A percentile compares a stretch with the other conserved stretches of the same genome.
Evolutionary conservation across 2,797 vertebrate genomes (phyloP).

Genomic region (Tragelaphus eurycerus): DNA sequence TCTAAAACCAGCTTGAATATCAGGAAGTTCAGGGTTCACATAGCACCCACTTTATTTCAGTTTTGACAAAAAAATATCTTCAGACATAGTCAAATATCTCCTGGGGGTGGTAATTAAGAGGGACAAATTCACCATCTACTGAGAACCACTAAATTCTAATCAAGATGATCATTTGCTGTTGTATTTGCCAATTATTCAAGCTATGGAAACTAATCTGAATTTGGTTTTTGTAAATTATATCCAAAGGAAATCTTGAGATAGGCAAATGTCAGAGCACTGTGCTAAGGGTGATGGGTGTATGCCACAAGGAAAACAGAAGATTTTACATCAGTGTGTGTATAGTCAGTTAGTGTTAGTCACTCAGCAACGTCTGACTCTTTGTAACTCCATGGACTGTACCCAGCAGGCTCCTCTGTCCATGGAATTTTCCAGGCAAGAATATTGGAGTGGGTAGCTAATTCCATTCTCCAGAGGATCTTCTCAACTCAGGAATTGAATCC

Average conservation of each 20-base stretch:
- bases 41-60: background rate
- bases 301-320: background rate
- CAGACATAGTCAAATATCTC: background rate
- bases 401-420: background rate
- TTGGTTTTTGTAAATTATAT: background rate
- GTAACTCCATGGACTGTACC: background rate
- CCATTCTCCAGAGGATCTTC: background rate
- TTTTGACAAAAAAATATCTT: background rate
- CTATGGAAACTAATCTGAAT: background rate
- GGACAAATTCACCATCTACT: too few relatives aligned
- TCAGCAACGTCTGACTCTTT: background rate
- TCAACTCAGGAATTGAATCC: background rate
- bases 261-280: background rate
- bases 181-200: background rate
- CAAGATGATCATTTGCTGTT: background rate
- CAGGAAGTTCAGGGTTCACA: too few relatives aligned
- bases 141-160: background rate
- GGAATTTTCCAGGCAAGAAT: background rate
- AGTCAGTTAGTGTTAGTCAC: background rate
- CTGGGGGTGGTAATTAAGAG: background rate
- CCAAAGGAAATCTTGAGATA: background rate
- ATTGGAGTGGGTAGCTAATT: background rate
- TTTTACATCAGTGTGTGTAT: rapidly evolving
- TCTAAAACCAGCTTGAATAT: too few relatives aligned
- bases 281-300: rapidly evolving